Base-by-base conservation (phyloP, 1,140 invertebrate genomes). In the Lucilia cuprina region DNA sequence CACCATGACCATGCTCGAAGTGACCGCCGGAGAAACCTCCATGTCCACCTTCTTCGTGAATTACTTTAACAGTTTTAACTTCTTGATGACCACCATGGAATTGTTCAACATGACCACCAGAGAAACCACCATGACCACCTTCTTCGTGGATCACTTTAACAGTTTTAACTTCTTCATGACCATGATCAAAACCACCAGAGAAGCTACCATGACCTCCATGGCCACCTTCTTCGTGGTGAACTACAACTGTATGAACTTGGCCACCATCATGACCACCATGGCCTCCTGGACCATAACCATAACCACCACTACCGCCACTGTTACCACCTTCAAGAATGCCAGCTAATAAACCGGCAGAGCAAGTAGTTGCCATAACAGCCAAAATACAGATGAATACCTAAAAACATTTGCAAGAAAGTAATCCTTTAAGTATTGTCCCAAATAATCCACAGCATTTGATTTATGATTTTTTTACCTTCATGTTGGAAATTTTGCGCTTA, bases 371-470 rank as follows among this genome's bases (percentile, higher is more conserved):
- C 50, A 90, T 84, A 65, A 89, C 84, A 84, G 86, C 86, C 83
- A 90, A 87, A 83, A 90, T 34, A 86, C 87, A 90, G 75, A 89
- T 86, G 85, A 90, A 88, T 85, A 88, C 86, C 89, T 89, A 84
- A 0, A 19, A 84, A n/a, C 41, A 41, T 41, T 41, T 1, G 30
- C 14, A 55, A 83, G 41, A 7, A 41, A 30, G 7, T 14, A 65
- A 65, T 19, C n/a, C 14, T 13, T 84, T 19, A 19, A 80, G 47
- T 80, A 5, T 13, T 1, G 10, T 10, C 1, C 4, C 19, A 19
- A n/a, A 70, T 60, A 60, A 17, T 60, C 7, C 65, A 25, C 21
- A 25, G 8, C 9, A n/a, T 21, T 70, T 21, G n/a, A 25, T 14
- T n/a, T 60, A 12, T 13, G 50, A 70, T 13, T 50, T 80, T 30